These are phyloP conservation scores for Pelobates fuscus DNA, from an alignment of 2,113 vertebrate genomes.

Conservation along the genomic window DNA sequence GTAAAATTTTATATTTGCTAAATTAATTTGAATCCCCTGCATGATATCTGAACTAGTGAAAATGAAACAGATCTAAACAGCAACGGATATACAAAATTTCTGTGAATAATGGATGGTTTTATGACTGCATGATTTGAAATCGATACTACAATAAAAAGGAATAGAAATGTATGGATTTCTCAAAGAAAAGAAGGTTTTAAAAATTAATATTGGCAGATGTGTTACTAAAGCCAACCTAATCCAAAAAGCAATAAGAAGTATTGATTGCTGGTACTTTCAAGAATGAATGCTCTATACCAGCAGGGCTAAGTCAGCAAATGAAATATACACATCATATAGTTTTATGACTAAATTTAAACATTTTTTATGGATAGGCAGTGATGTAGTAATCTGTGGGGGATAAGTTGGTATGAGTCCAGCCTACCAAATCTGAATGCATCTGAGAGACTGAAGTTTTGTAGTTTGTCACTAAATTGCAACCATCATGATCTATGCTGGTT, in stretches of 20 bases:
- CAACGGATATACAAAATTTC: conserved; percentile 26
- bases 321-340: conserved; percentile 16
- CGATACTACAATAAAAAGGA: conserved; percentile 31
- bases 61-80: background rate
- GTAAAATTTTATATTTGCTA: no score
- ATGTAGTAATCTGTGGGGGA: background rate
- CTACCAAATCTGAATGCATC: background rate
- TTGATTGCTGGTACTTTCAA: conserved; percentile 20
- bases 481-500: no score
- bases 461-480: no score
- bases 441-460: background rate
- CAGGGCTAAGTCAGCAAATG: conserved; percentile 11
- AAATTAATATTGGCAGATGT: conserved; percentile 35
- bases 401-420: background rate
- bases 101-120: conserved; percentile 32
- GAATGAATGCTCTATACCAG: conserved; percentile 6
- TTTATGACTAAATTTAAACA: conserved; percentile 14
- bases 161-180: conserved; percentile 30
- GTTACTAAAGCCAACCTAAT: conserved; percentile 34
- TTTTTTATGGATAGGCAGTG: background rate
- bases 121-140: conserved; percentile 30
- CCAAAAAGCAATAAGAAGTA: conserved; percentile 22
- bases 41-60: no score
- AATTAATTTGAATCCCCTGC: no score
- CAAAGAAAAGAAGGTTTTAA: conserved; percentile 36